Percentiles rank a stretch among this genome's conserved stretches.
Conservation (phyloP, 2,888 invertebrate species). For the Odiellus spinosus region DNA sequence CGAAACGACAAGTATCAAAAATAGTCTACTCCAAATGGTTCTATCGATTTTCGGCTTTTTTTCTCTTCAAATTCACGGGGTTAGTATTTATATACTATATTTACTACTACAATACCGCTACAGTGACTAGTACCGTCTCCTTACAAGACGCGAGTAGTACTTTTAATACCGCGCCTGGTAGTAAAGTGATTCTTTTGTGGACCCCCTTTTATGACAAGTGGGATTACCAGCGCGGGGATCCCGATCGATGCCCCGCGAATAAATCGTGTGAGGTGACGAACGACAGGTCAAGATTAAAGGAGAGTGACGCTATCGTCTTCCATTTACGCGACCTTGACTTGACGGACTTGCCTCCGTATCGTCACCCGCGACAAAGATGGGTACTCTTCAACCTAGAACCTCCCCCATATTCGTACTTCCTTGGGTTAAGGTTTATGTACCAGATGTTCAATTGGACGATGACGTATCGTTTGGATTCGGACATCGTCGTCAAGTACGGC, state of each 20-base stretch:
- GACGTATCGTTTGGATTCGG: constrained; percentile 12
- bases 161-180: no score
- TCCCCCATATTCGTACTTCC: constrained; percentile 15
- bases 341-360: constrained; percentile 10
- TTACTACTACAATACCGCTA: no score
- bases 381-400: constrained; percentile 18
- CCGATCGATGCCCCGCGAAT: constrained; percentile 1
- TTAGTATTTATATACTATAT: no score
- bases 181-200: constrained; percentile 7
- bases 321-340: constrained; percentile 16
- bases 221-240: constrained; percentile 1
- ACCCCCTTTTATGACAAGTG: constrained; percentile 5
- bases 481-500: constrained; percentile 8
- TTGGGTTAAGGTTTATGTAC: constrained; percentile 8
- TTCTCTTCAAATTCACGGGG: no score
- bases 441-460: constrained; percentile 15
- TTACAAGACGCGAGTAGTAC: no score
- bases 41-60: no score
- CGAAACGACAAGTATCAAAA: no score
- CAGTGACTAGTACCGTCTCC: no score
- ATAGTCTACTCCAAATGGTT: no score
- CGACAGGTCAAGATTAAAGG: constrained; percentile 11
- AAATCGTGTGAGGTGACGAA: constrained; percentile 14
- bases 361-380: constrained; percentile 15
- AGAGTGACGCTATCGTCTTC: constrained; percentile 19